Percentiles rank a stretch among this genome's conserved stretches.
Evolutionary conservation across 2,888 invertebrate genomes (phyloP).

Genomic region (Dasysyrphus tricinctus): DNA sequence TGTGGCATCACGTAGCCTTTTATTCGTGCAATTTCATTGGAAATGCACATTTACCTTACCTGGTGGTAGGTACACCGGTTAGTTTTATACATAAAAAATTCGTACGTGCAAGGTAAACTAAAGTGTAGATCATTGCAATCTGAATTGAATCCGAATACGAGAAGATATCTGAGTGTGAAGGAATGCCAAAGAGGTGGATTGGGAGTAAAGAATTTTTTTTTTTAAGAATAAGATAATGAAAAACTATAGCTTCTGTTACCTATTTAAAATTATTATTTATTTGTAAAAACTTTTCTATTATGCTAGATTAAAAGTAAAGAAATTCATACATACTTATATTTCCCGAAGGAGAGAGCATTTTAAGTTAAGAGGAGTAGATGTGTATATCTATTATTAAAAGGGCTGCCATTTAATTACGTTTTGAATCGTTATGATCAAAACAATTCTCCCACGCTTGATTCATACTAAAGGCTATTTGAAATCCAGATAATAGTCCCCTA

Average conservation of each 20-base stretch:
- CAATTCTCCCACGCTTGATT: too few relatives aligned
- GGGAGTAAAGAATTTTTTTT: background rate
- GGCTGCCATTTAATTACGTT: too few relatives aligned
- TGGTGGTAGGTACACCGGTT: slow-evolving; percentile 6
- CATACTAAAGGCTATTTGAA: too few relatives aligned
- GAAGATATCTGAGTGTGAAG: background rate
- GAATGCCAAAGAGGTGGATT: background rate
- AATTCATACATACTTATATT: too few relatives aligned
- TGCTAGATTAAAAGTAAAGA: too few relatives aligned
- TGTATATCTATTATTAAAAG: too few relatives aligned
- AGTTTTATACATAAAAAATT: slow-evolving; percentile 20
- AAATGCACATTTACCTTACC: slow-evolving; percentile 29
- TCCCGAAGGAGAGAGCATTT: too few relatives aligned
- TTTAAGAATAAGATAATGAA: background rate
- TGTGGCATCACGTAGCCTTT: slow-evolving; percentile 57
- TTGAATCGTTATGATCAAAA: too few relatives aligned
- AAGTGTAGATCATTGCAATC: slow-evolving; percentile 25
- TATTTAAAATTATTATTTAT: slow-evolving; percentile 2
- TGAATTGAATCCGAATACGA: background rate
- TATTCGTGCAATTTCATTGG: slow-evolving; percentile 42
- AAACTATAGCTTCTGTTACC: background rate
- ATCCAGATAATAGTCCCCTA: too few relatives aligned
- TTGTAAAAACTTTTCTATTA: background rate
- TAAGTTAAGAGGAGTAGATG: too few relatives aligned
- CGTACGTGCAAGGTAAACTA: slow-evolving; percentile 25